phyloP scores from a whole-genome alignment of 2,888 invertebrate species.

The Sepiola atlantica region DNA sequence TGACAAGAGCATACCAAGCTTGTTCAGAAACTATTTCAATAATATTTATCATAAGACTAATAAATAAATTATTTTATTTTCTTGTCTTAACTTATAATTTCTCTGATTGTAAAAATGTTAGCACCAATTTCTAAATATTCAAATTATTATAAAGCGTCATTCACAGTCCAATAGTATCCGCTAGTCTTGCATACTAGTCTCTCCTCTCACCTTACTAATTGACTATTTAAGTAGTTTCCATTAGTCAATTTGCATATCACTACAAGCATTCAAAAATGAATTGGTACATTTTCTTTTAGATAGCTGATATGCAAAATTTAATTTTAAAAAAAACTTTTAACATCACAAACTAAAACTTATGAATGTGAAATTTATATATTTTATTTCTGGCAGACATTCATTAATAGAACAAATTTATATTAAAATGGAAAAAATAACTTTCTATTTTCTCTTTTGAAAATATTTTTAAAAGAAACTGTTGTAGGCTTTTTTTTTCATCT shows the following conservation, averaged over 20 bases:
- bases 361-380: neutral
- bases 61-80: too few relatives aligned
- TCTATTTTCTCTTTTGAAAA: neutral
- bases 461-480: neutral
- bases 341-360: neutral
- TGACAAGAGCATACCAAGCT: too few relatives aligned
- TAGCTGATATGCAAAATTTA: neutral
- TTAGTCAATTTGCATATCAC: too few relatives aligned
- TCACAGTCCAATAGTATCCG: too few relatives aligned
- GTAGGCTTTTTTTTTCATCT: neutral
- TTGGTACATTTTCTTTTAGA: neutral
- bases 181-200: too few relatives aligned
- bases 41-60: too few relatives aligned
- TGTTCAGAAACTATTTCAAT: too few relatives aligned
- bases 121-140: neutral
- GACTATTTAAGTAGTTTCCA: too few relatives aligned
- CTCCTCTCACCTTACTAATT: too few relatives aligned
- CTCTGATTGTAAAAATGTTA: neutral
- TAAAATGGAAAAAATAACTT: neutral
- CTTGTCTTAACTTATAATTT: neutral
- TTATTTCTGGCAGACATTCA: neutral
- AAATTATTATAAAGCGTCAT: too few relatives aligned
- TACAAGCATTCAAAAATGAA: neutral
- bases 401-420: neutral
- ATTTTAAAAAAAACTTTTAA: neutral